Evolutionary conservation across 2,888 invertebrate species (phyloP).

Genomic region (Catonia carolina): DNA sequence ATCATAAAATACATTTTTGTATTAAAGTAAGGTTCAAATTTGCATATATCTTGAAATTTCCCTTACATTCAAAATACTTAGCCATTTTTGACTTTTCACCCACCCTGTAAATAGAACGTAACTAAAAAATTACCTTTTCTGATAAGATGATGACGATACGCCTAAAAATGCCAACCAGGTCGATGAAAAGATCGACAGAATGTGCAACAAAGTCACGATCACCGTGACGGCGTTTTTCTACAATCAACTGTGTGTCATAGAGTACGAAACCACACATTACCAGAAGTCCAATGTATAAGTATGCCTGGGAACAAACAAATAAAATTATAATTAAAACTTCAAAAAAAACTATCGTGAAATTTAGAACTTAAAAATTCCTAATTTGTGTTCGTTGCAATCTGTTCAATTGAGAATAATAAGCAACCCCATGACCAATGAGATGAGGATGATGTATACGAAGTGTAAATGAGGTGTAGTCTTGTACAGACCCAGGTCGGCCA

Average conservation of each 20-base stretch:
- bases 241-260: slow-evolving; percentile 95
- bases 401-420: no score
- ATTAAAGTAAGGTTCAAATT: no score
- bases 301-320: slow-evolving; percentile 50
- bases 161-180: slow-evolving; percentile 90
- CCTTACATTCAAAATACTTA: no score
- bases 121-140: slow-evolving; percentile 66
- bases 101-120: no score
- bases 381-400: no score
- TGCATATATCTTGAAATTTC: no score
- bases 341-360: neutral
- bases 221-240: slow-evolving; percentile 85
- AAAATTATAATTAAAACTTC: neutral
- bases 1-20: no score
- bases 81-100: no score
- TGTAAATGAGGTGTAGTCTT: neutral
- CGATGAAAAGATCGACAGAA: slow-evolving; percentile 88
- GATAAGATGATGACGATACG: slow-evolving; percentile 83
- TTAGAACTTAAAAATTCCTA: neutral
- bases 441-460: no score
- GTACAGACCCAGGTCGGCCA: no score
- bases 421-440: no score
- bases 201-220: slow-evolving; percentile 90
- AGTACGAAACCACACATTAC: slow-evolving; percentile 93
- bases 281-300: slow-evolving; percentile 80